These are phyloP conservation scores for Drosophila sechellia DNA, from an alignment of 1,140 invertebrate species.

Conservation along the genomic window DNA sequence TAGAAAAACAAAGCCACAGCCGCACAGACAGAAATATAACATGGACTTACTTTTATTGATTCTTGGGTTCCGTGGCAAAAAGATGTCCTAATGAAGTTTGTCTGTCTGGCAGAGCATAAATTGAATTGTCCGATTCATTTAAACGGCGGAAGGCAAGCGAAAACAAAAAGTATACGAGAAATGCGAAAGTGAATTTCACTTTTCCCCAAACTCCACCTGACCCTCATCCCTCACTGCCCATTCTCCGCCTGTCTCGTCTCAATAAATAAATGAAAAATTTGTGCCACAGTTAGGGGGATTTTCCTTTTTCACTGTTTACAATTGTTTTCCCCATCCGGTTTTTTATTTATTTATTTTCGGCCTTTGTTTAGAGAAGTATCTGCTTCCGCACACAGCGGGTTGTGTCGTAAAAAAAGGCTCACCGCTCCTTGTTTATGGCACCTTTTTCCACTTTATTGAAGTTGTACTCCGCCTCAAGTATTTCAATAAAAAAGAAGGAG, in stretches of 20 bases:
- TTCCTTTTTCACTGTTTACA: conserved; percentile 73
- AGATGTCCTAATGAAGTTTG: conserved; percentile 68
- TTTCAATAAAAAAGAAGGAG: conserved; percentile 62
- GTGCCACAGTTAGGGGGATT: conserved; percentile 70
- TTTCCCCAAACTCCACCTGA: conserved; percentile 27
- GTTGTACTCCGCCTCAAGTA: conserved; percentile 73
- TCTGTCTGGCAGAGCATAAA: conserved; percentile 65
- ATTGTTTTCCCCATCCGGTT: conserved; percentile 53
- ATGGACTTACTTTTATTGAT: conserved; percentile 37
- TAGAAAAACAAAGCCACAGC: background rate
- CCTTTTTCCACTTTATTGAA: conserved; percentile 81
- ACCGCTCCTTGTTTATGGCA: conserved; percentile 75
- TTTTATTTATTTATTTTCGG: conserved; percentile 31
- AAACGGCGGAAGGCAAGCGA: conserved; percentile 61
- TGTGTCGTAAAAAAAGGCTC: conserved; percentile 60
- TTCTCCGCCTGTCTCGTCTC: conserved; percentile 58
- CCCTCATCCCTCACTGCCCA: conserved; percentile 8
- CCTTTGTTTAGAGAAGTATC: conserved; percentile 48
- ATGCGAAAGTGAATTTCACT: conserved; percentile 66
- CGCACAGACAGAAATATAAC: conserved; percentile 1
- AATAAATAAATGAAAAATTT: conserved; percentile 83
- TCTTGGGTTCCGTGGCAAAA: background rate
- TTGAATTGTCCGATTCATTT: conserved; percentile 81
- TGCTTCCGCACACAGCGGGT: conserved; percentile 54
- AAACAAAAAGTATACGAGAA: conserved; percentile 12